Percentiles rank a stretch among this genome's conserved stretches.
These are phyloP conservation scores for Emydocephalus ijimae DNA, from an alignment of 2,113 vertebrate genomes.

Conservation along the genomic window DNA sequence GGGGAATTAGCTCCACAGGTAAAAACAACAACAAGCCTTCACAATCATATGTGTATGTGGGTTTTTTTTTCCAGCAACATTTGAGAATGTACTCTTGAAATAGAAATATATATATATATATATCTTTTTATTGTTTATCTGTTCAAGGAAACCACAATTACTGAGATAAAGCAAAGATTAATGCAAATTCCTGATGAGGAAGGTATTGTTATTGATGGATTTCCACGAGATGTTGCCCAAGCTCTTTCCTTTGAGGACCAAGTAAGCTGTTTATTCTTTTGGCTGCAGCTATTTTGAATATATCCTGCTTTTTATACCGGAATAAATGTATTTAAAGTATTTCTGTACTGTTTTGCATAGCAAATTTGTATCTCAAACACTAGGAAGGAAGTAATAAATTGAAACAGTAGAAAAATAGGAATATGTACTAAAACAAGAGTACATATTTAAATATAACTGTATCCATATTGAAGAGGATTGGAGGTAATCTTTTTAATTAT, in stretches of 20 bases:
- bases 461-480: neutral
- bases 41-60: neutral
- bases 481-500: neutral
- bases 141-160: constrained; percentile 96
- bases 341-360: neutral
- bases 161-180: constrained; percentile 96
- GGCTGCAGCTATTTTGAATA: constrained; percentile 1
- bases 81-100: neutral
- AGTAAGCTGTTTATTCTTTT: constrained; percentile 73
- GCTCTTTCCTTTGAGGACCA: constrained; percentile 97
- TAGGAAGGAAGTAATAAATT: constrained; percentile 28
- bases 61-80: neutral
- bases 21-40: constrained; percentile 29
- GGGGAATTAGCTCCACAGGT: constrained; percentile 98
- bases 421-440: neutral
- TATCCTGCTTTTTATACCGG: constrained; percentile 29
- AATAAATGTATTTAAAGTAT: neutral
- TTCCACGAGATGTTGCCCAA: constrained; percentile 94
- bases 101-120: constrained; percentile 17
- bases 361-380: constrained; percentile 16
- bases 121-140: constrained; percentile 36
- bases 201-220: constrained; percentile 95
- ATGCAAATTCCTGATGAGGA: constrained; percentile 96
- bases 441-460: neutral
- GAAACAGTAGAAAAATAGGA: neutral